phyloP scores from a whole-genome alignment of 1,140 invertebrate genomes.

The Sarcophaga bullata region DNA sequence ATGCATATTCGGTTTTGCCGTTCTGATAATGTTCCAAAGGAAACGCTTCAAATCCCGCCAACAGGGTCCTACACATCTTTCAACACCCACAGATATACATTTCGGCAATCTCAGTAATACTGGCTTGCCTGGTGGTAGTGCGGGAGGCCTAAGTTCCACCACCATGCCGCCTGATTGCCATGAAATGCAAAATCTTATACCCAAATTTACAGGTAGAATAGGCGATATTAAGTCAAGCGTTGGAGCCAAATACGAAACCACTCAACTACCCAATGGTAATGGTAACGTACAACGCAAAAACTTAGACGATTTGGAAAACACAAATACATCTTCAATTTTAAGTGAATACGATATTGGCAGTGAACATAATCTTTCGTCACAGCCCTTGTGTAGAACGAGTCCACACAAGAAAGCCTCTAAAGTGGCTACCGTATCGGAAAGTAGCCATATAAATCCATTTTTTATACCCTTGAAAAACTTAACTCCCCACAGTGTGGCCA shows the following conservation, averaged over 20 bases:
- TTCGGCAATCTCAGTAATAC: constrained; percentile 59
- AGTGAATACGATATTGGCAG: constrained; percentile 42
- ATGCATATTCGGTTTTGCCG: constrained; percentile 57
- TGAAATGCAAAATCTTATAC: constrained; percentile 64
- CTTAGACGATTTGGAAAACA: not conserved
- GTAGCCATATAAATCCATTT: constrained; percentile 53
- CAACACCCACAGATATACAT: constrained; percentile 60
- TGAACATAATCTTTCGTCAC: constrained; percentile 57
- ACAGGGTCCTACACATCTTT: constrained; percentile 56
- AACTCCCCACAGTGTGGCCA: constrained; percentile 54
- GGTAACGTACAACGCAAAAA: constrained; percentile 43
- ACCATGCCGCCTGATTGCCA: constrained; percentile 61
- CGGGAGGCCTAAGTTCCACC: constrained; percentile 57
- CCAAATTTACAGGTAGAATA: constrained; percentile 48
- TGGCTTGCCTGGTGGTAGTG: constrained; percentile 58
- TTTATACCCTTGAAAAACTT: constrained; percentile 61
- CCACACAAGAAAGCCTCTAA: constrained; percentile 54
- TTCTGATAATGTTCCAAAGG: constrained; percentile 59
- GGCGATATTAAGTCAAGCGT: constrained; percentile 50
- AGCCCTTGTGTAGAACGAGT: constrained; percentile 54
- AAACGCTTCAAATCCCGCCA: constrained; percentile 58
- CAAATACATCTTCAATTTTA: constrained; percentile 28
- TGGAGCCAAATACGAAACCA: constrained; percentile 57
- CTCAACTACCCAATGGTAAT: constrained; percentile 54
- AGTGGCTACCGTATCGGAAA: constrained; percentile 5